phyloP scores from a whole-genome alignment of 2,888 invertebrate species.

The Epicampocera succincta region DNA sequence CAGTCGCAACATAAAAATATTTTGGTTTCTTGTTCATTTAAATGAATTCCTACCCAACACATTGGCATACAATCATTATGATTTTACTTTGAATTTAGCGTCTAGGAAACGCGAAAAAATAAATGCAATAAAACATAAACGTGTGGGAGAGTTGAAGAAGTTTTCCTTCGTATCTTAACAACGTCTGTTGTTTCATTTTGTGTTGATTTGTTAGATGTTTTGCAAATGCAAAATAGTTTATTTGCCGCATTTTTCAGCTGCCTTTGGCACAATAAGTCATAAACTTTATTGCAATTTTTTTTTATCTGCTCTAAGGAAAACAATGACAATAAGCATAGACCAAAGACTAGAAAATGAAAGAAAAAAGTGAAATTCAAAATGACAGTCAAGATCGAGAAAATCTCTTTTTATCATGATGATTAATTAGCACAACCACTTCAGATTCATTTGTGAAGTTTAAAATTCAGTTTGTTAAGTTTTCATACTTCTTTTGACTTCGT shows the following conservation, averaged over 20 bases:
- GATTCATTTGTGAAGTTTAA: slow-evolving; percentile 72
- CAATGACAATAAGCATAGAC: slow-evolving; percentile 31
- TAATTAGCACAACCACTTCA: slow-evolving; percentile 72
- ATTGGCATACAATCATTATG: slow-evolving; percentile 61
- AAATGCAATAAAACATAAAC: slow-evolving; percentile 63
- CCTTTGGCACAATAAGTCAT: slow-evolving; percentile 53
- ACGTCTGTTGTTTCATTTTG: slow-evolving; percentile 24
- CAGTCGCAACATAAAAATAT: slow-evolving; percentile 18
- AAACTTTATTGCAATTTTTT: slow-evolving; percentile 48
- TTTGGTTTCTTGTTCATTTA: slow-evolving; percentile 16
- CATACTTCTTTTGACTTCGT: background rate
- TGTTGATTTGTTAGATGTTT: slow-evolving; percentile 30
- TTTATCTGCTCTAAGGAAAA: slow-evolving; percentile 19
- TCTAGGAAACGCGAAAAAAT: background rate
- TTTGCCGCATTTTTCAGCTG: slow-evolving; percentile 13
- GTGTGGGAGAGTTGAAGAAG: slow-evolving; percentile 61
- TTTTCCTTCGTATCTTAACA: slow-evolving; percentile 5
- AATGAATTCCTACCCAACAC: slow-evolving; percentile 1
- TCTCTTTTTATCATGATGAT: slow-evolving; percentile 59
- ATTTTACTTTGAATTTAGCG: slow-evolving; percentile 10
- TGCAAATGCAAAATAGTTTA: slow-evolving; percentile 52
- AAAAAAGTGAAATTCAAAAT: slow-evolving; percentile 1
- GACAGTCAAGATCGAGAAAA: slow-evolving; percentile 25
- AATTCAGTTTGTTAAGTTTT: slow-evolving; percentile 12
- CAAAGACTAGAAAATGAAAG: background rate